Conservation (phyloP, 1,140 invertebrate genomes). For the Tetramorium alpestre region DNA sequence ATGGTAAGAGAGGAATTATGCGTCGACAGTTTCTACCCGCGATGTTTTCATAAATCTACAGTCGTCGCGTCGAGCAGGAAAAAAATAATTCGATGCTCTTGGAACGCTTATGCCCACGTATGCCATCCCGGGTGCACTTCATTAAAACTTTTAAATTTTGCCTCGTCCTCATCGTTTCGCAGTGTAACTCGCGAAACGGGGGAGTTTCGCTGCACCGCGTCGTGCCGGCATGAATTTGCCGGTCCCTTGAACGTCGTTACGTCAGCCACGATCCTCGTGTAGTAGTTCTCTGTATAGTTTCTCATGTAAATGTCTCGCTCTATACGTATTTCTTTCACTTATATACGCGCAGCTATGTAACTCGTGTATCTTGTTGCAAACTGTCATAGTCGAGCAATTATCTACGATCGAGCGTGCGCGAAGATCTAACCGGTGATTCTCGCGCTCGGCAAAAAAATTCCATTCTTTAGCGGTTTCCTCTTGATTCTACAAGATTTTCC, state of each 20-base stretch:
- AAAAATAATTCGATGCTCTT: slow-evolving; percentile 39
- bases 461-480: too few species aligned
- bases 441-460: too few species aligned
- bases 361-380: background rate
- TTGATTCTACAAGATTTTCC: too few species aligned
- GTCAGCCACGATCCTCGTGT: slow-evolving; percentile 24
- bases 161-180: slow-evolving; percentile 57
- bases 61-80: slow-evolving; percentile 1
- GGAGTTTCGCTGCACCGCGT: slow-evolving; percentile 55
- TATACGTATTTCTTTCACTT: slow-evolving; percentile 14
- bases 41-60: slow-evolving; percentile 39
- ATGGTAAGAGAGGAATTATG: background rate
- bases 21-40: background rate
- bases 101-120: slow-evolving; percentile 43
- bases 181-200: slow-evolving; percentile 57
- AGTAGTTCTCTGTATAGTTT: slow-evolving; percentile 22
- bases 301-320: slow-evolving; percentile 41
- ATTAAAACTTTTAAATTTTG: slow-evolving; percentile 74
- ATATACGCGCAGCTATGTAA: background rate
- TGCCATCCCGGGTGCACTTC: slow-evolving; percentile 58
- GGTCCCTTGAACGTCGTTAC: slow-evolving; percentile 73
- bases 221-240: slow-evolving; percentile 66
- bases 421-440: background rate
- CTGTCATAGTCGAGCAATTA: background rate
- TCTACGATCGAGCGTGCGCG: background rate